Evolutionary conservation across 2,797 vertebrate genomes (phyloP).

Genomic region (Hippopotamyrus pictus): DNA sequence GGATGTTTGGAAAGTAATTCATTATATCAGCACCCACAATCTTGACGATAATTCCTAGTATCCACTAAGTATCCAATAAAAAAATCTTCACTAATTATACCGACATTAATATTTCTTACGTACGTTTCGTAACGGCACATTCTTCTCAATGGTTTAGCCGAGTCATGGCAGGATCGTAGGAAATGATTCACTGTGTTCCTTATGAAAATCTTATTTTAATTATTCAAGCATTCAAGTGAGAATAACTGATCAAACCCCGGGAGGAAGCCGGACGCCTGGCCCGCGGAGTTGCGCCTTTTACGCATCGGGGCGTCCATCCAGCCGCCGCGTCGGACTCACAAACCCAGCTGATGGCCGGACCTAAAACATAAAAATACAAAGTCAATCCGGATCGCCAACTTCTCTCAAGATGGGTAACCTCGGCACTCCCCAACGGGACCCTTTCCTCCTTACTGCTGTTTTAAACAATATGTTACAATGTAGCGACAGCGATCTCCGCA

Average conservation of each 20-base stretch:
- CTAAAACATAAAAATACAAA: not conserved
- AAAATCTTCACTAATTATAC: not conserved
- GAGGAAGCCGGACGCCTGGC: slow-evolving; percentile 26
- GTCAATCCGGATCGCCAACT: not conserved
- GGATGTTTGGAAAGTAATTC: not conserved
- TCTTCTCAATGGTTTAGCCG: not conserved
- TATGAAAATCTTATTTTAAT: not conserved
- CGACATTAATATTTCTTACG: not conserved
- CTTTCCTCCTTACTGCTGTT: not conserved
- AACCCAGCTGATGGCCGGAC: not conserved
- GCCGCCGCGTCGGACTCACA: not conserved
- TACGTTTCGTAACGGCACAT: not conserved
- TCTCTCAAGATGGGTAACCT: not conserved
- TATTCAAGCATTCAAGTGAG: not conserved
- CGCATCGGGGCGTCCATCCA: slow-evolving; percentile 29
- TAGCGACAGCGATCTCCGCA: not conserved
- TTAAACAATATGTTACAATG: not conserved
- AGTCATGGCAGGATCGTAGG: not conserved
- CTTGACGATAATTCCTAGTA: not conserved
- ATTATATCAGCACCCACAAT: not conserved
- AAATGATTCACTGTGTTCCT: not conserved
- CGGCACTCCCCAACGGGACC: not conserved
- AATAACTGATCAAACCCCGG: slow-evolving; percentile 38
- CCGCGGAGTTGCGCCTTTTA: slow-evolving; percentile 37
- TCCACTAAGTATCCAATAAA: not conserved